A percentile compares a stretch with the other conserved stretches of the same genome.
phyloP scores from a whole-genome alignment of 2,888 invertebrate species.

The Strigamia crassipes region DNA sequence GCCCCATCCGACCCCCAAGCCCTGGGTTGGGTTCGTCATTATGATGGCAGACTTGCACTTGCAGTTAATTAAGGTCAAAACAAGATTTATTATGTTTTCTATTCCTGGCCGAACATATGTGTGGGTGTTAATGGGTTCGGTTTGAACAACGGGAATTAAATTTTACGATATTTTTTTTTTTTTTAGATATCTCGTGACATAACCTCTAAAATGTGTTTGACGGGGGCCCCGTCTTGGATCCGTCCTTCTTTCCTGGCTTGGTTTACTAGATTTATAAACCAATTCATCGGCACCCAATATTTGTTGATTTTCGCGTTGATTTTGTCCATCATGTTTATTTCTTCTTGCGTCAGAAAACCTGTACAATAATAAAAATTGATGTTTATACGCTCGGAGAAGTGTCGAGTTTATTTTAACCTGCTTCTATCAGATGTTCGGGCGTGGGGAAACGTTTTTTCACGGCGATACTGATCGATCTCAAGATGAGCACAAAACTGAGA shows the following conservation, averaged over 20 bases:
- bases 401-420: constrained; percentile 65
- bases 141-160: neutral
- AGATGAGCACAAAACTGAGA: constrained; percentile 81
- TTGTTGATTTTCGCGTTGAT: constrained; percentile 73
- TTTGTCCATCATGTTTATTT: constrained; percentile 55
- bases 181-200: neutral
- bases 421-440: constrained; percentile 79
- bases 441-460: constrained; percentile 89
- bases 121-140: neutral
- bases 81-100: constrained; percentile 19
- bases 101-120: neutral
- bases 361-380: neutral
- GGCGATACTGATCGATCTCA: constrained; percentile 82
- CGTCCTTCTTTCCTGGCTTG: constrained; percentile 63
- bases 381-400: neutral
- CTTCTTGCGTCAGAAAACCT: constrained; percentile 58
- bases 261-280: constrained; percentile 88
- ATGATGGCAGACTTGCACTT: neutral
- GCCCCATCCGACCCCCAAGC: neutral
- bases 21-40: neutral
- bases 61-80: neutral
- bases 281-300: constrained; percentile 91
- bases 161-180: neutral
- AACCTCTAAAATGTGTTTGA: constrained; percentile 51
- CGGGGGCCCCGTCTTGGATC: constrained; percentile 56